phyloP scores from a whole-genome alignment of 2,888 invertebrate genomes.

The Drosophila recens region DNA sequence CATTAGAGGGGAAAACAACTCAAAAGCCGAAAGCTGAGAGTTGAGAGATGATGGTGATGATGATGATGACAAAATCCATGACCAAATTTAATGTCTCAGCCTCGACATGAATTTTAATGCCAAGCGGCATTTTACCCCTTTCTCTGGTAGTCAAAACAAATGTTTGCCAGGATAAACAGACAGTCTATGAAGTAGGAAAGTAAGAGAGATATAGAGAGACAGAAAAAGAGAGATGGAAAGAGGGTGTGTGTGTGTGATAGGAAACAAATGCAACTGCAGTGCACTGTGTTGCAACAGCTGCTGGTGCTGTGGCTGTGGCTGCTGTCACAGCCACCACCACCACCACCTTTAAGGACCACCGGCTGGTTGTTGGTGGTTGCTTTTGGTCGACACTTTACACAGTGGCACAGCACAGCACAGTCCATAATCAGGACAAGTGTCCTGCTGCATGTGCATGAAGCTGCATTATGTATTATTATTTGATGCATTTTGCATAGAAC shows the following conservation, averaged over 20 bases:
- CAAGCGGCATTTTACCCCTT: conserved; percentile 32
- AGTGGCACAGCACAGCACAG: conserved; percentile 35
- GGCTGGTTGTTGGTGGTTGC: conserved; percentile 47
- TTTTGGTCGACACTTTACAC: conserved; percentile 54
- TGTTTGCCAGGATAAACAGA: conserved; percentile 62
- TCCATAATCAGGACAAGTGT: conserved; percentile 80
- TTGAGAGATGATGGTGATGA: conserved; percentile 8
- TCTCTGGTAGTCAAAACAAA: conserved; percentile 67
- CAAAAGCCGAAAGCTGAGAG: conserved; percentile 3
- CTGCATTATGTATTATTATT: conserved; percentile 77
- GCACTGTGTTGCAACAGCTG: conserved; percentile 35
- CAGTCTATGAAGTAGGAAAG: conserved; percentile 13
- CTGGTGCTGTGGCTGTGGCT: conserved; percentile 13
- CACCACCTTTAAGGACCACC: conserved; percentile 22
- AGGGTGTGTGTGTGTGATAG: not conserved
- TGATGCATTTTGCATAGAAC: conserved; percentile 59
- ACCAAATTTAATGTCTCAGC: conserved; percentile 56
- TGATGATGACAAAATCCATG: conserved; percentile 41
- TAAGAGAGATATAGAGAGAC: not conserved
- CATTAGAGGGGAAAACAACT: conserved; percentile 14
- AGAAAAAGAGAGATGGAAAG: not conserved
- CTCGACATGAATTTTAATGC: conserved; percentile 68
- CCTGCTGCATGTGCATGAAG: conserved; percentile 62
- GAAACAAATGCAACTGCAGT: conserved; percentile 54
- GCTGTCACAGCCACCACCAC: conserved; percentile 26